These are phyloP conservation scores for Istiophorus platypterus DNA, from an alignment of 2,113 vertebrate species.

Conservation along the genomic window DNA sequence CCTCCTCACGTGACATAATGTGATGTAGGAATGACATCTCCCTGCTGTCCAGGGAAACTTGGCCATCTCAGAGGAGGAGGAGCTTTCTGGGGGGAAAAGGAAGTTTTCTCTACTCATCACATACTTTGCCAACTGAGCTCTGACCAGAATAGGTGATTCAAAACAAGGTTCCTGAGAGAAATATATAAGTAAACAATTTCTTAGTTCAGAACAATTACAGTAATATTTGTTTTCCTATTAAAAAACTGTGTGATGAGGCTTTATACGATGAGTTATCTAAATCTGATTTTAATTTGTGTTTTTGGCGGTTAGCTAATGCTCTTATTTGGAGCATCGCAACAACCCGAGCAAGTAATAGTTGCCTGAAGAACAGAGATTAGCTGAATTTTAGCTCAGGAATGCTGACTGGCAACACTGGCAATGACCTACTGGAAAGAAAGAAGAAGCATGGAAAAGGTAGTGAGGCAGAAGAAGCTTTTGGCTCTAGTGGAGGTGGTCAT, in stretches of 20 bases:
- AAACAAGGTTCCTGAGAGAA: neutral
- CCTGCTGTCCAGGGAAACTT: neutral
- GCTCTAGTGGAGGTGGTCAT: constrained; percentile 29
- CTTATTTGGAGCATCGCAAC: neutral
- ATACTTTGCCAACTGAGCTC: neutral
- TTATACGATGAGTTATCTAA: neutral
- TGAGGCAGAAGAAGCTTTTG: constrained; percentile 35
- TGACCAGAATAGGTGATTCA: neutral
- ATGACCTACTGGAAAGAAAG: constrained; percentile 40
- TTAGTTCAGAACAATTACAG: neutral
- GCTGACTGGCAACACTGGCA: neutral
- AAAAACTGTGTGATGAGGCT: neutral
- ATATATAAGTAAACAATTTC: neutral
- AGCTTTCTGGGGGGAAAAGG: neutral
- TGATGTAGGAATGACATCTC: neutral
- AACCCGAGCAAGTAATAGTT: neutral
- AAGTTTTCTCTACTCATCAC: neutral
- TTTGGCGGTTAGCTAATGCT: neutral
- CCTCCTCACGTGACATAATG: neutral
- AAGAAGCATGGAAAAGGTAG: constrained; percentile 15
- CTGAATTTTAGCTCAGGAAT: neutral
- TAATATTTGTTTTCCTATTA: neutral
- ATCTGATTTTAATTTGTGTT: neutral
- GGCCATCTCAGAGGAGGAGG: neutral
- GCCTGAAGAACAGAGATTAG: neutral